Conservation (phyloP, 64 coral and sea anemone species). For the Stylophora pistillata region DNA sequence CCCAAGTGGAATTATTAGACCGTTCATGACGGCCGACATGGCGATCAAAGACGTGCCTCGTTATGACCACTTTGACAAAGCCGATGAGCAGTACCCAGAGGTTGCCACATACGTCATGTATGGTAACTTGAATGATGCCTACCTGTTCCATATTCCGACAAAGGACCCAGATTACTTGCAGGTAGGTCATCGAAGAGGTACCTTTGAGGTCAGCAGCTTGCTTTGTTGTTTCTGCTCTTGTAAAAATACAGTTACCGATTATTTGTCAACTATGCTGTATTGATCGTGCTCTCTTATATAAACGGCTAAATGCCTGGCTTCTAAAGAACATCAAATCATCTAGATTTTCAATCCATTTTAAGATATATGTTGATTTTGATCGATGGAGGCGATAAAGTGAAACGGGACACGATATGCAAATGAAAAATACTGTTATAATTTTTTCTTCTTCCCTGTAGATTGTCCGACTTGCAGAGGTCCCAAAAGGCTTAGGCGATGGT, state of each 20-base stretch:
- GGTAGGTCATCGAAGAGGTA: not conserved
- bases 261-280: too few species aligned
- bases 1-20: not conserved
- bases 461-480: not conserved
- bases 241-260: too few species aligned
- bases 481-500: not conserved
- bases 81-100: constrained; percentile 37
- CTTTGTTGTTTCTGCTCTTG: not conserved
- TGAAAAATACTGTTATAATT: not conserved
- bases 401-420: too few species aligned
- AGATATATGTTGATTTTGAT: too few species aligned
- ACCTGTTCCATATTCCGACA: constrained; percentile 42
- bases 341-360: too few species aligned
- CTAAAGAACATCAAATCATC: too few species aligned
- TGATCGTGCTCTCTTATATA: too few species aligned
- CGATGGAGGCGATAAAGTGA: too few species aligned
- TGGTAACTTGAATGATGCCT: constrained; percentile 17
- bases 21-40: constrained; percentile 50
- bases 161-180: constrained; percentile 62
- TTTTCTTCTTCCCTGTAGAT: not conserved
- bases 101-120: constrained; percentile 44
- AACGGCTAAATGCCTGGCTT: too few species aligned
- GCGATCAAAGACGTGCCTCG: constrained; percentile 53
- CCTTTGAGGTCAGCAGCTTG: too few species aligned
- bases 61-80: constrained; percentile 61